These are phyloP conservation scores for Drosophila ficusphila DNA, from an alignment of 1,140 invertebrate genomes.

Conservation along the genomic window DNA sequence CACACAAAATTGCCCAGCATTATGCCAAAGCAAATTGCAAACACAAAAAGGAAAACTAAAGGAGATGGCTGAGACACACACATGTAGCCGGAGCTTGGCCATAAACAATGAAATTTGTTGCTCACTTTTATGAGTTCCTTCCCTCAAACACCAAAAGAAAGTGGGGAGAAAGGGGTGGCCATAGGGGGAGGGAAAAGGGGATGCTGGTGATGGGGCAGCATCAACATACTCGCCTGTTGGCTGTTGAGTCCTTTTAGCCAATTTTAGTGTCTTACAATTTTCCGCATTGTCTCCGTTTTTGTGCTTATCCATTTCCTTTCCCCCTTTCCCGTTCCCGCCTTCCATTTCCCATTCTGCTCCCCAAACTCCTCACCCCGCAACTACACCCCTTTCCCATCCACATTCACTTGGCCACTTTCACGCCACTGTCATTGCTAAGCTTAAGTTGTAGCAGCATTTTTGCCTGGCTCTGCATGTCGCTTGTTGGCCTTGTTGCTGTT, in stretches of 20 bases:
- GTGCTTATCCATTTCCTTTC: slow-evolving; percentile 47
- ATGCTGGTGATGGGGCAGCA: slow-evolving; percentile 17
- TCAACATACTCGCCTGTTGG: slow-evolving; percentile 57
- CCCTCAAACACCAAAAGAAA: slow-evolving; percentile 44
- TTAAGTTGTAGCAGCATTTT: slow-evolving; percentile 70
- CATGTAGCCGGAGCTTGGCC: slow-evolving; percentile 14
- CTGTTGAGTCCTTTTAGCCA: slow-evolving; percentile 71
- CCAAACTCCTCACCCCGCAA: no score
- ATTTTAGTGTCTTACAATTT: slow-evolving; percentile 79
- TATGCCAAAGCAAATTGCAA: slow-evolving; percentile 50
- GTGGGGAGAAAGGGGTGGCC: background rate
- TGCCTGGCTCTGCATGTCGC: slow-evolving; percentile 12
- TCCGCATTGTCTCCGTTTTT: slow-evolving; percentile 75
- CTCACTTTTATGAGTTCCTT: slow-evolving; percentile 80
- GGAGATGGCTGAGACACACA: slow-evolving; percentile 3
- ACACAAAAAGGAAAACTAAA: slow-evolving; percentile 13
- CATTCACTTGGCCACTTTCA: slow-evolving; percentile 35
- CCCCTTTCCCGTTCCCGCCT: background rate
- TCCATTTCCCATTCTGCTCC: background rate
- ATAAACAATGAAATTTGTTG: slow-evolving; percentile 83
- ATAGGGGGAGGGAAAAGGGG: no score
- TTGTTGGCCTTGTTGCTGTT: slow-evolving; percentile 36
- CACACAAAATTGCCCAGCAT: slow-evolving; percentile 50
- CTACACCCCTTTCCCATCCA: background rate
- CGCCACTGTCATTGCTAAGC: slow-evolving; percentile 68